A percentile compares a stretch with the other conserved stretches of the same genome.
Conservation (phyloP, 2,888 invertebrate genomes). For the Drosophila monieri region DNA sequence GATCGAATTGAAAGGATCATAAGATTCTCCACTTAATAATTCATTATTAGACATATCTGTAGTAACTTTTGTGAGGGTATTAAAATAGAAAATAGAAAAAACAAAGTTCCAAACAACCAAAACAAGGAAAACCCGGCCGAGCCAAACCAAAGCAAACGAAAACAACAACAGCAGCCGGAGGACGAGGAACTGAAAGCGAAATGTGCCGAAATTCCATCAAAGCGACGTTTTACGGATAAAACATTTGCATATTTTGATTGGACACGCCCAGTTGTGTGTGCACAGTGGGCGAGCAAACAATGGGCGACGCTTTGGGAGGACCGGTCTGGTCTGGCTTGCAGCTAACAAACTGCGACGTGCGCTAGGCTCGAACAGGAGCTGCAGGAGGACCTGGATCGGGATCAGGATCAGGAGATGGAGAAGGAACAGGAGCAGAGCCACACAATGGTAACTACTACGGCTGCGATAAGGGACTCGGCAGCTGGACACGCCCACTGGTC, state of each 20-base stretch:
- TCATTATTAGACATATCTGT: neutral
- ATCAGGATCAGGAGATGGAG: slow-evolving; percentile 17
- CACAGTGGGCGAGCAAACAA: slow-evolving; percentile 69
- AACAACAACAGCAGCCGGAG: slow-evolving; percentile 38
- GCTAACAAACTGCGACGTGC: slow-evolving; percentile 68
- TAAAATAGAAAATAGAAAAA: slow-evolving; percentile 19
- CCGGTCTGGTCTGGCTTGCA: slow-evolving; percentile 45
- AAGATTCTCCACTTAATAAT: too few species aligned
- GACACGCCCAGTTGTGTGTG: slow-evolving; percentile 64
- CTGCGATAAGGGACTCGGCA: slow-evolving; percentile 56
- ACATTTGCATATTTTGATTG: slow-evolving; percentile 77
- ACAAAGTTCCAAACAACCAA: slow-evolving; percentile 39
- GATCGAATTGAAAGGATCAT: neutral
- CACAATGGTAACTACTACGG: slow-evolving; percentile 32
- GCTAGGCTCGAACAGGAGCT: slow-evolving; percentile 17
- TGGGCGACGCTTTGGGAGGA: slow-evolving; percentile 40
- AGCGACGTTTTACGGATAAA: slow-evolving; percentile 77
- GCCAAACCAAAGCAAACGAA: slow-evolving; percentile 62
- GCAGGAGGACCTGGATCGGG: slow-evolving; percentile 3
- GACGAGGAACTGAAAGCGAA: slow-evolving; percentile 40
- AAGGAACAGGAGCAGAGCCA: slow-evolving; percentile 19
- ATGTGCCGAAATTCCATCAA: slow-evolving; percentile 76
- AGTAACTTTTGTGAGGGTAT: slow-evolving; percentile 16
- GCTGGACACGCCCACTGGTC: slow-evolving; percentile 58
- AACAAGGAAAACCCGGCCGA: slow-evolving; percentile 54